These are phyloP conservation scores for Amiota communis DNA, from an alignment of 2,888 invertebrate genomes.

Conservation along the genomic window DNA sequence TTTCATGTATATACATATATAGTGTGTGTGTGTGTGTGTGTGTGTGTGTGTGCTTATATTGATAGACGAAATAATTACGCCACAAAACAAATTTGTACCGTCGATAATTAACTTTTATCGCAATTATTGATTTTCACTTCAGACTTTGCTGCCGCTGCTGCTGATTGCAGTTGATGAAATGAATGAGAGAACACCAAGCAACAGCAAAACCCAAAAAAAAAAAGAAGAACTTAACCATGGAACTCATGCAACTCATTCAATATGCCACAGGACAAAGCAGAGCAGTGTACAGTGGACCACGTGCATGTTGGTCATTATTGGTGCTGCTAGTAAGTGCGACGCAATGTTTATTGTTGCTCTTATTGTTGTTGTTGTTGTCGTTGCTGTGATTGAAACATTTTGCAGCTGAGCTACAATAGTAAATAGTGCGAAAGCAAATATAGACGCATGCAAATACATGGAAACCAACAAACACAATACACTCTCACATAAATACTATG, in stretches of 20 bases:
- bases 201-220: neutral
- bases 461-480: constrained; percentile 19
- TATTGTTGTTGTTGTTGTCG: constrained; percentile 5
- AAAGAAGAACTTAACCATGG: too few relatives aligned
- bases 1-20: neutral
- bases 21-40: neutral
- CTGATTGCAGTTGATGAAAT: constrained; percentile 1
- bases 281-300: too few relatives aligned
- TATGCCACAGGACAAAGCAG: too few relatives aligned
- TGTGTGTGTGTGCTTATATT: neutral
- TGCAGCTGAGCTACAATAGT: constrained; percentile 12
- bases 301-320: neutral
- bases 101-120: constrained; percentile 55
- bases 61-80: constrained; percentile 49
- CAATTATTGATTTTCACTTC: constrained; percentile 47
- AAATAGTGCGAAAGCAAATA: constrained; percentile 13
- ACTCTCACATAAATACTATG: neutral
- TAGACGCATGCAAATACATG: constrained; percentile 21
- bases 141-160: neutral
- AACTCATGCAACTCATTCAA: too few relatives aligned
- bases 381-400: constrained; percentile 21
- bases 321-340: neutral
- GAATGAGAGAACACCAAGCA: neutral
- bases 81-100: constrained; percentile 50
- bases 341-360: constrained; percentile 14